Conservation (phyloP, 2,888 invertebrate genomes). For the Melieria crassipennis region DNA sequence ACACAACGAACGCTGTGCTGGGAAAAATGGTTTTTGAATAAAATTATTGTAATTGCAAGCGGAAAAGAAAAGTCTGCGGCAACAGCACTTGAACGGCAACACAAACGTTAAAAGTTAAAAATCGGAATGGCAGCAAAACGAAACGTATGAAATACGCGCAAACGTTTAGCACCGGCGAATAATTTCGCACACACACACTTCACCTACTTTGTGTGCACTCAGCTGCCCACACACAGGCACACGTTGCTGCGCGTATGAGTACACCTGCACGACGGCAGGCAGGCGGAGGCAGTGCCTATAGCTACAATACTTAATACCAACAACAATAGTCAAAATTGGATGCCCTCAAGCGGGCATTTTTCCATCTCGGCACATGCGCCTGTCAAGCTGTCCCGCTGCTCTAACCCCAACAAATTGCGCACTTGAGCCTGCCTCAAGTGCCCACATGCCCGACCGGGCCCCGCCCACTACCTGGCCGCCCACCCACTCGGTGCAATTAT, state of each 20-base stretch:
- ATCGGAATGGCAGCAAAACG: conserved; percentile 15
- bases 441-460: conserved; percentile 2
- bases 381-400: too few species aligned
- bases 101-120: conserved; percentile 20
- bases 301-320: background rate
- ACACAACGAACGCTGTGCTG: background rate
- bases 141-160: too few species aligned
- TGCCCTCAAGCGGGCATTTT: conserved; percentile 3
- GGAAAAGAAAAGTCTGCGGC: conserved; percentile 24
- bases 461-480: background rate
- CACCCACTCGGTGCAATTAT: background rate
- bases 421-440: conserved; percentile 25
- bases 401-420: conserved; percentile 26
- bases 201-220: conserved; percentile 33
- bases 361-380: too few species aligned
- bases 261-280: too few species aligned
- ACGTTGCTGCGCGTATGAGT: background rate
- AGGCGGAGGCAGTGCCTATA: too few species aligned
- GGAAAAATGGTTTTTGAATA: conserved; percentile 22
- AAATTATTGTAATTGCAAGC: conserved; percentile 38
- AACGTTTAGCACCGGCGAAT: background rate
- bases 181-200: conserved; percentile 28
- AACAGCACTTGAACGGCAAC: conserved; percentile 21
- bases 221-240: conserved; percentile 6
- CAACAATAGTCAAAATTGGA: conserved; percentile 11